Base-by-base conservation (phyloP, 2,797 vertebrate species). In the Scolopax rusticola region DNA sequence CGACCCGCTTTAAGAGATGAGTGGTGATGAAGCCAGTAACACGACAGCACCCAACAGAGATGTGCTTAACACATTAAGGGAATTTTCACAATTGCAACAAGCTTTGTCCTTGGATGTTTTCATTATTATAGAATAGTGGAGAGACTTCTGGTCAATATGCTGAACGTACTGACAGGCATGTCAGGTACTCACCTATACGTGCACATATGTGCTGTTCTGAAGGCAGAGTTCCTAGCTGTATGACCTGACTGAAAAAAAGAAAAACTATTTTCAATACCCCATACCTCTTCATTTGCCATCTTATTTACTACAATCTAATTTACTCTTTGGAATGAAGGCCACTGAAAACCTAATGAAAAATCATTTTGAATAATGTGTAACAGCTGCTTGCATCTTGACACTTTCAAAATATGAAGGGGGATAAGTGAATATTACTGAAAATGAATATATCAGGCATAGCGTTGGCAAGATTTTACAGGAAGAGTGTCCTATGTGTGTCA, bases 391-490 rank as follows among this genome's bases (percentile, higher is more conserved):
- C 47, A 68, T 48, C n/a, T 54, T 78, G 28, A 38, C 7, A 25
- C 17, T 71, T 89, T 73, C 24, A 81, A 93, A 93, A 75, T 32
- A 25, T 15, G 51, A 64, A 70, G 54, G 12, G 4, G 15, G 9
- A 32, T 45, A 75, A 30, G 53, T 85, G 43, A 81, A 63, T 82
- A 38, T 41, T 81, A 48, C 25, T 73, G 50, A 86, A 94, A 95
- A 89, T 50, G 6, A 84, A 11, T 89, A 70, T 69, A 69, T 75
- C 8, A 18, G 9, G 16, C 56, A 80, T 87, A 56, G 69, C 61
- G 75, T 82, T 94, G 82, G 79, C 32, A 57, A 94, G 77, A 77
- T 48, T 57, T 92, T 91, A 85, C 59, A 95, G 76, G 56, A 51
- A 40, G 56, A 47, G 30, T 33, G 16, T 84, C 45, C 27, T 71